Evolutionary conservation across 2,113 vertebrate genomes (phyloP), one percentile per base, ranked within the genome.

Genomic region (Acrocephalus arundinaceus): DNA sequence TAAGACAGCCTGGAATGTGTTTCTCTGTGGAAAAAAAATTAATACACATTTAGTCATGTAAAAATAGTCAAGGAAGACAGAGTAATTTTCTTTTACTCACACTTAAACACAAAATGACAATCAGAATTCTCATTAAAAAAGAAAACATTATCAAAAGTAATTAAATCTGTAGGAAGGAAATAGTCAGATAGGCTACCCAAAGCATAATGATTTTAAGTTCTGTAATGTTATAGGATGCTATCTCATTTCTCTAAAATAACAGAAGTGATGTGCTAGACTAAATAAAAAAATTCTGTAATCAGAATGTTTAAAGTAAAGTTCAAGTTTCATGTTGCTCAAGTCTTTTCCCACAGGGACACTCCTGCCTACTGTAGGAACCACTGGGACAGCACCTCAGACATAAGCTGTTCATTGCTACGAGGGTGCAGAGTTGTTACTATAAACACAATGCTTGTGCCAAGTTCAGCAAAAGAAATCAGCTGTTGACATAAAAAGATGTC

Each of bases 1-100:
- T 92, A 99, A 90, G 68, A 99, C 98, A 91, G 98, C 97, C 97
- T 99, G 99, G 96, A 99, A 99, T 8, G 99, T 99, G 97, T 99
- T 99, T 96, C 98, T 99, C 99, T 99, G 97, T 70, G 61, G 66
- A 93, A 55, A 33, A 90, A n/a, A 72, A 61, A 58, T 5, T 24
- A 93, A 83, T 51, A 90, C 46, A 41, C 41, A 90, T 80, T 97
- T 93, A 95, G 15, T 92, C 21, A 58, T 2, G 1, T 49, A 85
- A 91, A 96, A 89, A 71, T 18, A 81, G 13, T 52, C 19, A 77
- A 61, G 43, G 62, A 21, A 74, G 51, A 51, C 13, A 86, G 7
- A 54, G 48, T 15, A 52, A 31, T 67, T 75, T 77, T 66, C 19
- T 68, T 45, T 18, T 39, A 61, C 15, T 61, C 58, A 59, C 23